Base-by-base conservation (phyloP, 2,888 invertebrate genomes). In the Nymphalis polychloros region DNA sequence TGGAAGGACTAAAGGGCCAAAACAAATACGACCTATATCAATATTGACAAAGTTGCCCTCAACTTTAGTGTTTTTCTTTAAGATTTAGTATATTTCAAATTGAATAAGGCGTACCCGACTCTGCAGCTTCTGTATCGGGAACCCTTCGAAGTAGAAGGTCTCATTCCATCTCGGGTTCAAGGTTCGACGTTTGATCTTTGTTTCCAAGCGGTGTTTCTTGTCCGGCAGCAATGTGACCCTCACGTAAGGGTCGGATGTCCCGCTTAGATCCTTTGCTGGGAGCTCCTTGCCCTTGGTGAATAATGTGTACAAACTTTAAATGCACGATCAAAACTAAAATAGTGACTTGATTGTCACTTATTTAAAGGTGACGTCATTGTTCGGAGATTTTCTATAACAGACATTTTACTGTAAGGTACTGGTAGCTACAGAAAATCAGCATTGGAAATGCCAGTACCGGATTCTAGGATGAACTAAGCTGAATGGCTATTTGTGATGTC, bases 131-230 rank as follows among this genome's bases (percentile, higher is more conserved):
- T 98, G 97, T 78, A 97, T 97, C 27, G 98, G 97, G 83, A 97
- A 98, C 70, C 98, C 98, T 92, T 98, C 98, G 84, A 98, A 98
- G 87, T 98, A 98, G 86, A 98, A 97, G 35, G 98, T 98, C 87
- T 98, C 98, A 87, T 98, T 98, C 98, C 98, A 98, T 77, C 97
- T 93, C 0, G 98, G 98, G 90, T 98, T 98, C 64, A 98, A 92
- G 20, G 98, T 98, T 72, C 97, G 94, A 71, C 98, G 92, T 86
- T 98, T 98, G 82, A 98, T 97, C 94, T 98, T 98, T 46, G 98
- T 98, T 91, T 98, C 97, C 78, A 98, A 92, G 6, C 97, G 96
- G 81, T 97, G 97, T 81, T 98, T 98, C 89, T 98, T 98, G 86
- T 98, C 98, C 1, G 98, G 98, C 55, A 98, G 93, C 23, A 98